phyloP scores from a whole-genome alignment of 2,888 invertebrate species.

The Schizaphis graminum region DNA sequence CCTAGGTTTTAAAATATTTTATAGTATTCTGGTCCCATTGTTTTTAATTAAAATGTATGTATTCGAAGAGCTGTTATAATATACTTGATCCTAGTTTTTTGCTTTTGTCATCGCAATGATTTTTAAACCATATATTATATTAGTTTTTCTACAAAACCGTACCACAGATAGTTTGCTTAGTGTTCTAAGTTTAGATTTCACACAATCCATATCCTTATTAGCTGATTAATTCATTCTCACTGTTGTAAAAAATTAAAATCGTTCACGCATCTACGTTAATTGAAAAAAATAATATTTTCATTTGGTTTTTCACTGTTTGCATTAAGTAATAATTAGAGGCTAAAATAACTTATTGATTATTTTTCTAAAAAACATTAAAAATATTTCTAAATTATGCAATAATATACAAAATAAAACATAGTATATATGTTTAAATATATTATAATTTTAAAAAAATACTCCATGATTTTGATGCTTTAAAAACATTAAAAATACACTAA shows the following conservation, averaged over 20 bases:
- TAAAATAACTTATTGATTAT: not conserved
- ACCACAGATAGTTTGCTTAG: not conserved
- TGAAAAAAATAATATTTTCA: not conserved
- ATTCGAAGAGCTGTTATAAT: not conserved
- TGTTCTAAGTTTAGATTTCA: not conserved
- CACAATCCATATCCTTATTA: not conserved
- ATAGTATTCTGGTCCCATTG: not conserved
- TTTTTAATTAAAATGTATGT: not conserved
- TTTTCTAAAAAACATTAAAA: not conserved
- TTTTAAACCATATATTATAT: not conserved
- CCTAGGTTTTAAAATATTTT: not conserved
- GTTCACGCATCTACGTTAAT: not conserved
- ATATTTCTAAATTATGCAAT: not conserved
- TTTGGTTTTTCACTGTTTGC: not conserved
- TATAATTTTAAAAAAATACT: not conserved
- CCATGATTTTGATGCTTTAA: not conserved
- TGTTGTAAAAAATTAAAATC: not conserved
- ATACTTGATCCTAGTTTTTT: not conserved
- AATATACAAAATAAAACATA: not conserved
- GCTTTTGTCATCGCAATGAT: not conserved
- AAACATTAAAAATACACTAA: not conserved
- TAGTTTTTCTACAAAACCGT: not conserved
- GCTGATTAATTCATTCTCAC: not conserved
- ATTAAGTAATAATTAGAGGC: not conserved
- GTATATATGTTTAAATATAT: not conserved